phyloP scores from a whole-genome alignment of 2,888 invertebrate genomes.

The Sepioteuthis lessoniana region DNA sequence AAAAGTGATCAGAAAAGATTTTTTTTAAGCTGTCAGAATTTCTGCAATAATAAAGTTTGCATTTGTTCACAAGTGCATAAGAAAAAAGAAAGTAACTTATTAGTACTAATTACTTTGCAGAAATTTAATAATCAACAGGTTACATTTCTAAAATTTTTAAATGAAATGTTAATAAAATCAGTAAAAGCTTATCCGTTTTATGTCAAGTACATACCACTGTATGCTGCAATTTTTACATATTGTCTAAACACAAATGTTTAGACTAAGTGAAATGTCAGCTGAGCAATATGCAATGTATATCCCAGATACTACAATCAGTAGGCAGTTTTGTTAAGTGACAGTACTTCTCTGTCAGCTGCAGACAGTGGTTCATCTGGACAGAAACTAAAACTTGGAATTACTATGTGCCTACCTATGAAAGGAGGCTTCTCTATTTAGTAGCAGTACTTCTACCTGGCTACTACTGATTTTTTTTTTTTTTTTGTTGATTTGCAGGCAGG shows the following conservation, averaged over 20 bases:
- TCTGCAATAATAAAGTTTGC: too few species aligned
- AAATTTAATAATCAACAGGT: too few species aligned
- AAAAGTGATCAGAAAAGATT: not conserved
- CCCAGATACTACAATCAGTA: not conserved
- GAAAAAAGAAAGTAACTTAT: too few species aligned
- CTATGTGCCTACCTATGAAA: conserved; percentile 14
- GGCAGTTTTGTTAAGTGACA: conserved; percentile 4
- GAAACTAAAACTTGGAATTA: conserved; percentile 6
- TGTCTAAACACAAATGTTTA: not conserved
- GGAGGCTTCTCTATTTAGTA: not conserved
- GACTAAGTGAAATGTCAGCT: not conserved
- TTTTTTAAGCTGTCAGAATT: too few species aligned
- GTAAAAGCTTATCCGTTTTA: not conserved
- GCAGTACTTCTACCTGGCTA: conserved; percentile 24
- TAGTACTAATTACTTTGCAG: too few species aligned
- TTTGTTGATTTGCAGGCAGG: not conserved
- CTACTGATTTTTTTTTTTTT: not conserved
- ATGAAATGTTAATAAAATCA: not conserved
- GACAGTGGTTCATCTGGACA: conserved; percentile 33
- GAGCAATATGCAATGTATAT: not conserved
- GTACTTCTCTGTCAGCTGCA: not conserved
- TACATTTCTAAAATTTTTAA: not conserved
- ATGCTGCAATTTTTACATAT: not conserved
- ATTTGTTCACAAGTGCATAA: too few species aligned
- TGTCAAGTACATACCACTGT: not conserved